phyloP scores from a whole-genome alignment of 1,140 invertebrate species.

The Diprion similis region DNA sequence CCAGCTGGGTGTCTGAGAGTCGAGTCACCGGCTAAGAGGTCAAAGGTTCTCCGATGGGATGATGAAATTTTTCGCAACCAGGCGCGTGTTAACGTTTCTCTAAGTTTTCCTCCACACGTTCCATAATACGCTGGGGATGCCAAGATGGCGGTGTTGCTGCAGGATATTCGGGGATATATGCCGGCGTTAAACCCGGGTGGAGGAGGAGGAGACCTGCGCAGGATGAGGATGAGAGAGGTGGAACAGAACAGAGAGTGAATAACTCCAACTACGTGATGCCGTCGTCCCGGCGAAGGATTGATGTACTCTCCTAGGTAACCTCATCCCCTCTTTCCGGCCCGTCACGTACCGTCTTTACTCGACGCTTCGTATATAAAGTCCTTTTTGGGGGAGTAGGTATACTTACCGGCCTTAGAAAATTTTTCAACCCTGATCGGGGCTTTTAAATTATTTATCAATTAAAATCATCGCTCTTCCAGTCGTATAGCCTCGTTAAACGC shows the following conservation, averaged over 20 bases:
- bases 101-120: not conserved
- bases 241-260: slow-evolving; percentile 28
- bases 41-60: slow-evolving; percentile 4
- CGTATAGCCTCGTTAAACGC: too few species aligned
- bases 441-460: too few species aligned
- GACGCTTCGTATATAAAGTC: not conserved
- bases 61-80: slow-evolving; percentile 4
- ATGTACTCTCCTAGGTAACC: slow-evolving; percentile 27
- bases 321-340: not conserved
- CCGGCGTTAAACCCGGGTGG: not conserved
- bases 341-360: not conserved
- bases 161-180: slow-evolving; percentile 5
- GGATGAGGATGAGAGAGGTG: slow-evolving; percentile 3
- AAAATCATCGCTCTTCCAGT: too few species aligned
- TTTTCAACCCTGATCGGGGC: too few species aligned
- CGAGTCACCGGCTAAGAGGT: not conserved
- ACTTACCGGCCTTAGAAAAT: too few species aligned
- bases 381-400: not conserved
- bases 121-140: not conserved
- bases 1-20: not conserved
- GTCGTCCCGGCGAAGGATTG: slow-evolving; percentile 32
- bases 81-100: not conserved
- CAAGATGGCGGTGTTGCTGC: not conserved
- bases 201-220: not conserved
- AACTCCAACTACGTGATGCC: slow-evolving; percentile 32